Evolutionary conservation across 2,797 vertebrate genomes (phyloP).

Genomic region (Dicrostonyx torquatus): DNA sequence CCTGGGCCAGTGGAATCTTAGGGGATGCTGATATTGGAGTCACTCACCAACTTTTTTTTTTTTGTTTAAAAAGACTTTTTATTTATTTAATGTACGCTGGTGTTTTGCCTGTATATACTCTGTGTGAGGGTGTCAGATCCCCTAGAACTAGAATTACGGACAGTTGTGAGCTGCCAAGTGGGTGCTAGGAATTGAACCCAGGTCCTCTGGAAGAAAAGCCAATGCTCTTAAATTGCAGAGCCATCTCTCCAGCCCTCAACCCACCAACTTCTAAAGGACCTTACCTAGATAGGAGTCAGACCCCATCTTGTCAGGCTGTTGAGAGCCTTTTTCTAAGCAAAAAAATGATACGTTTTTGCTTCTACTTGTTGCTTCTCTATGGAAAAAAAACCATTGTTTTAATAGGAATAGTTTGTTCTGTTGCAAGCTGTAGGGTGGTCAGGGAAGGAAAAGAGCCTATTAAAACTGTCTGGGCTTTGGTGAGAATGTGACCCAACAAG

Average conservation of each 20-base stretch:
- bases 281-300: not conserved
- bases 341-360: not conserved
- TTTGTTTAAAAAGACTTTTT: no score
- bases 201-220: no score
- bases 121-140: no score
- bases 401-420: not conserved
- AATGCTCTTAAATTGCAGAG: no score
- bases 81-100: no score
- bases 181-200: no score
- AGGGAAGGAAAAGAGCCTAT: not conserved
- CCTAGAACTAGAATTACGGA: no score
- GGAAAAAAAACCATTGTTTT: not conserved
- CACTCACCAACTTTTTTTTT: not conserved
- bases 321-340: not conserved
- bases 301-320: not conserved
- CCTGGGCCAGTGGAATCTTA: not conserved
- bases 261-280: not conserved
- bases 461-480: not conserved
- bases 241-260: no score
- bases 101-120: no score
- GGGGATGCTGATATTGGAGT: rapidly evolving
- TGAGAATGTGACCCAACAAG: slow-evolving; percentile 3
- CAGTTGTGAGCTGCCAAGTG: no score
- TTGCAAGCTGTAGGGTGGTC: not conserved
- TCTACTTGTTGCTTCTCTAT: not conserved